Evolutionary conservation across 2,113 vertebrate species (phyloP).

Genomic region (Alaudala cheleensis): DNA sequence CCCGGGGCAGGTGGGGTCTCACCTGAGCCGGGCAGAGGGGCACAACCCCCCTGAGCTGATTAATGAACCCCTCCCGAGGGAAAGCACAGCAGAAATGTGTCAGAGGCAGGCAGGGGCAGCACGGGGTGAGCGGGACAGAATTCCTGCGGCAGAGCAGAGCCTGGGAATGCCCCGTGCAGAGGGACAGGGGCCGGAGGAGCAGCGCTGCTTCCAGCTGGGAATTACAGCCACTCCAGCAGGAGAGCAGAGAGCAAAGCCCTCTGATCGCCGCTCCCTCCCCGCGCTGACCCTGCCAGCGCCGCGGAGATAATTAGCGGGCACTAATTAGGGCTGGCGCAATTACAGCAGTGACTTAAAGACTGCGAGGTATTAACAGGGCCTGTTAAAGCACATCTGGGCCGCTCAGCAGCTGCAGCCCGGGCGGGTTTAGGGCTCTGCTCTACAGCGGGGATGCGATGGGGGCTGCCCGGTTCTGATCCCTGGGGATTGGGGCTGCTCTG

Average conservation of each 20-base stretch:
- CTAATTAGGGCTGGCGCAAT: not conserved
- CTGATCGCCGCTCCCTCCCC: not conserved
- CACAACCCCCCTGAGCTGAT: not conserved
- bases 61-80: rapidly evolving
- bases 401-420: rapidly evolving
- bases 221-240: too few species aligned
- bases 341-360: not conserved
- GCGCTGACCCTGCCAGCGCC: not conserved
- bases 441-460: rapidly evolving
- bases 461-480: not conserved
- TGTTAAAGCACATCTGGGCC: not conserved
- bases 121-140: rapidly evolving
- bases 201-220: not conserved
- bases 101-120: rapidly evolving
- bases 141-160: not conserved
- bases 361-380: not conserved
- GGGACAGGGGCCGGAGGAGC: rapidly evolving
- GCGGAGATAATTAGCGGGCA: not conserved
- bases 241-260: rapidly evolving
- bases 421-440: rapidly evolving
- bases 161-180: not conserved
- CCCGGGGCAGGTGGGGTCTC: not conserved
- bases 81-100: rapidly evolving
- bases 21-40: not conserved
- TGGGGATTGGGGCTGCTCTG: not conserved